Evolutionary conservation across 2,797 vertebrate genomes (phyloP).

Genomic region (Sitta carolinensis): DNA sequence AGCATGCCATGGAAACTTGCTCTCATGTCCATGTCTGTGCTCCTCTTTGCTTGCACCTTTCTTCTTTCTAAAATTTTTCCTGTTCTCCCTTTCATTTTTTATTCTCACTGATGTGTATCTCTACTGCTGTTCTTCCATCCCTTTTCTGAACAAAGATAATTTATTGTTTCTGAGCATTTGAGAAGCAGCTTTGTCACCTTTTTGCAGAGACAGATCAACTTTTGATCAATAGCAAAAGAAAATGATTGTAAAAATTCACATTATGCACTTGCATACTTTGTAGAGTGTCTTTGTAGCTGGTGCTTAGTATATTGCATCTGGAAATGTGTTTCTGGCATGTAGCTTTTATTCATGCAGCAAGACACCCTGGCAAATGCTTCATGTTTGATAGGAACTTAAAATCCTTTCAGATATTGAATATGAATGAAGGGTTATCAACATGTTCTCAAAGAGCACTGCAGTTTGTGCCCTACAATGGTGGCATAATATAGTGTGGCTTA

Average conservation of each 20-base stretch:
- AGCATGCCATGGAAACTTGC: not conserved
- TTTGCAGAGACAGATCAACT: not conserved
- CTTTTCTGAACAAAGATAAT: not conserved
- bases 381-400: not conserved
- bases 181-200: not conserved
- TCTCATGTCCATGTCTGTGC: not conserved
- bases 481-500: not conserved
- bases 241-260: not conserved
- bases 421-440: not conserved
- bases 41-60: not conserved
- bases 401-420: not conserved
- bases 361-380: not conserved
- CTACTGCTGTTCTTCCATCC: not conserved
- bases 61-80: not conserved
- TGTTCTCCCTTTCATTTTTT: not conserved
- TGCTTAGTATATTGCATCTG: not conserved
- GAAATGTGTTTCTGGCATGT: not conserved
- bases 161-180: not conserved
- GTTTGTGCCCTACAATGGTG: not conserved
- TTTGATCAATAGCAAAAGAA: conserved; percentile 7
- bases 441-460: not conserved
- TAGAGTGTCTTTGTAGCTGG: not conserved
- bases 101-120: not conserved
- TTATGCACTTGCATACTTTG: not conserved
- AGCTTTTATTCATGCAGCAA: conserved; percentile 1